A percentile compares a stretch with the other conserved stretches of the same genome.
Evolutionary conservation across 1,140 invertebrate genomes (phyloP).

Genomic region (Onthophagus taurus): DNA sequence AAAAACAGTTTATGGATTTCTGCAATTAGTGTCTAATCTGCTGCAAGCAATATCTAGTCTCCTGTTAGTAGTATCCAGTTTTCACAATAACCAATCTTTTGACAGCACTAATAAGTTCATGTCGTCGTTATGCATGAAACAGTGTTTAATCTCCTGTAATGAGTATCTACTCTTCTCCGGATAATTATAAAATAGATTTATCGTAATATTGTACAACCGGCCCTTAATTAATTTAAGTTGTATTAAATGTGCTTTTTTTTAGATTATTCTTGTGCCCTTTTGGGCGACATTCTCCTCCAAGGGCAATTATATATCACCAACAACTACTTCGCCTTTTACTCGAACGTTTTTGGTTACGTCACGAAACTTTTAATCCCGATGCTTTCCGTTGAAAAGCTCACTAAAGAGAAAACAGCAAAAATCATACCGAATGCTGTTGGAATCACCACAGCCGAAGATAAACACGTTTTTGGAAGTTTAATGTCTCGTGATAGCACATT

Average conservation of each 20-base stretch:
- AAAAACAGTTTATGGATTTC: no score
- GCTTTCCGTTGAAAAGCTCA: conserved; percentile 70
- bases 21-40: no score
- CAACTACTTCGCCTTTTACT: conserved; percentile 92
- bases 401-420: conserved; percentile 82
- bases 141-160: no score
- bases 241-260: conserved; percentile 40
- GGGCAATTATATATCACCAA: conserved; percentile 87
- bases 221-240: no score
- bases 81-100: no score
- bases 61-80: no score
- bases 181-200: no score
- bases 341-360: conserved; percentile 87
- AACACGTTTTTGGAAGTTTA: conserved; percentile 83
- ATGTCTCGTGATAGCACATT: conserved; percentile 80
- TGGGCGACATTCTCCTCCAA: conserved; percentile 85
- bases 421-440: conserved; percentile 88
- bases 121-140: no score
- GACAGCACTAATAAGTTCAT: no score
- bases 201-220: no score
- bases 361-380: conserved; percentile 83
- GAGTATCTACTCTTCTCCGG: no score
- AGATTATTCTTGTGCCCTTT: conserved; percentile 88
- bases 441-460: conserved; percentile 70
- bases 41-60: no score